These are phyloP conservation scores for Hapalemur alaotrensis DNA, from an alignment of 2,797 vertebrate species.

Conservation along the genomic window DNA sequence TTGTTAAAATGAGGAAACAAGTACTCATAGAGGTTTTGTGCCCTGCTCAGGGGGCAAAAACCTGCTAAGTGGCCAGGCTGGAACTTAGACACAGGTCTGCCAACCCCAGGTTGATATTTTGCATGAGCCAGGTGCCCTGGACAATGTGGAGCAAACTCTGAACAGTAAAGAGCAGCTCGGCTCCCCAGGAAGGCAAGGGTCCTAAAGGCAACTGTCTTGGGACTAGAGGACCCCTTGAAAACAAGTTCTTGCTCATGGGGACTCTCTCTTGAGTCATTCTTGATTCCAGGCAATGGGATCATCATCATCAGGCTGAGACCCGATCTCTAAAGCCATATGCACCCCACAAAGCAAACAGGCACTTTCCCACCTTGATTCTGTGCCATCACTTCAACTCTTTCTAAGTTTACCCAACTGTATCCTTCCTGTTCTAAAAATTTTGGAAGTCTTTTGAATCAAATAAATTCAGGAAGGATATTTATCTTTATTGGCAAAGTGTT, in stretches of 20 bases:
- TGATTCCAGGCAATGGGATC: background rate
- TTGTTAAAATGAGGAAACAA: background rate
- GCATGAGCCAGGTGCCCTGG: background rate
- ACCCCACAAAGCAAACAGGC: background rate
- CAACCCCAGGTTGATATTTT: background rate
- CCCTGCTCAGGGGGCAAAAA: background rate
- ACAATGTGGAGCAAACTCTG: no score
- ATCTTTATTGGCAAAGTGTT: constrained; percentile 16
- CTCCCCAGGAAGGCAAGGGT: background rate
- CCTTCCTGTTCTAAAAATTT: constrained; percentile 4
- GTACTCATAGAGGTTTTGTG: background rate
- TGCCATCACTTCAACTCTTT: background rate
- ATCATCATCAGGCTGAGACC: background rate
- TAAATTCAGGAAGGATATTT: background rate
- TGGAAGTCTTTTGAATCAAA: constrained; percentile 7
- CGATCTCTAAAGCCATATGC: background rate
- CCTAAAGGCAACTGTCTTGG: background rate
- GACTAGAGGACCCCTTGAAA: background rate
- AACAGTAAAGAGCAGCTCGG: background rate
- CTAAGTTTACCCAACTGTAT: background rate
- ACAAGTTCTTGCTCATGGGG: background rate
- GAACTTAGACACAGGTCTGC: background rate
- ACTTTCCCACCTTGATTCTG: background rate
- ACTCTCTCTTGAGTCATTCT: background rate
- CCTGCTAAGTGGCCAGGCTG: background rate